These are phyloP conservation scores for Apeira syringaria DNA, from an alignment of 2,888 invertebrate genomes.

Conservation along the genomic window DNA sequence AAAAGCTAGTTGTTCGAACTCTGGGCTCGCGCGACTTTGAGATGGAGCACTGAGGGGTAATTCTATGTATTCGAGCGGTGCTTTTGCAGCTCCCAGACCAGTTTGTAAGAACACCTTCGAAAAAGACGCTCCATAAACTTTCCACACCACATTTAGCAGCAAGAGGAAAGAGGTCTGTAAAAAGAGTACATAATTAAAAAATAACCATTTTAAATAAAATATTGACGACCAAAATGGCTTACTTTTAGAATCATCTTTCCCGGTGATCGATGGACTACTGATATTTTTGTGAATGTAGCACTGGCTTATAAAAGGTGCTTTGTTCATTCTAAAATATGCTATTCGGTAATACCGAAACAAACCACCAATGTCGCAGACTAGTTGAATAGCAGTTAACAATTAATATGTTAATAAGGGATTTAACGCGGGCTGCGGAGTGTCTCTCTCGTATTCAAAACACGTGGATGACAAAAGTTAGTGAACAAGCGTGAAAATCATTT, in stretches of 20 bases:
- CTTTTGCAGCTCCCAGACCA: conserved; percentile 40
- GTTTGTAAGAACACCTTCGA: conserved; percentile 67
- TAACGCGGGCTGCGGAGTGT: conserved; percentile 58
- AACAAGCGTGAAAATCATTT: conserved; percentile 58
- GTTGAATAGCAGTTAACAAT: conserved; percentile 74
- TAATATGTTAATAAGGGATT: conserved; percentile 76
- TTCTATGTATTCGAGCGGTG: conserved; percentile 44
- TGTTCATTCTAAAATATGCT: conserved; percentile 72
- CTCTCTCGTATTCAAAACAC: conserved; percentile 66
- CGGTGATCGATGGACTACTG: conserved; percentile 70
- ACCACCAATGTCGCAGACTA: conserved; percentile 77
- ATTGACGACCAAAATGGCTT: conserved; percentile 42
- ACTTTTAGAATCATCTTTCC: conserved; percentile 75
- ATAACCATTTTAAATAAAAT: conserved; percentile 8
- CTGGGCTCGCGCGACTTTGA: conserved; percentile 37
- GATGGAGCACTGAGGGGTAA: conserved; percentile 53
- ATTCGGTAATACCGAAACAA: conserved; percentile 79
- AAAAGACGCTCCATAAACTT: conserved; percentile 48
- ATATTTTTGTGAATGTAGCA: conserved; percentile 63
- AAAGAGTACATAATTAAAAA: conserved; percentile 19
- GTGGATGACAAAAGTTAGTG: conserved; percentile 58
- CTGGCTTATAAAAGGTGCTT: conserved; percentile 71
- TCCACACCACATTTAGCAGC: conserved; percentile 39
- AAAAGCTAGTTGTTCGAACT: conserved; percentile 51
- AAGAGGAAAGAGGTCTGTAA: conserved; percentile 52